Percentiles rank a stretch among this genome's conserved stretches.
phyloP scores from a whole-genome alignment of 2,888 invertebrate species.

The Elysia crispata region DNA sequence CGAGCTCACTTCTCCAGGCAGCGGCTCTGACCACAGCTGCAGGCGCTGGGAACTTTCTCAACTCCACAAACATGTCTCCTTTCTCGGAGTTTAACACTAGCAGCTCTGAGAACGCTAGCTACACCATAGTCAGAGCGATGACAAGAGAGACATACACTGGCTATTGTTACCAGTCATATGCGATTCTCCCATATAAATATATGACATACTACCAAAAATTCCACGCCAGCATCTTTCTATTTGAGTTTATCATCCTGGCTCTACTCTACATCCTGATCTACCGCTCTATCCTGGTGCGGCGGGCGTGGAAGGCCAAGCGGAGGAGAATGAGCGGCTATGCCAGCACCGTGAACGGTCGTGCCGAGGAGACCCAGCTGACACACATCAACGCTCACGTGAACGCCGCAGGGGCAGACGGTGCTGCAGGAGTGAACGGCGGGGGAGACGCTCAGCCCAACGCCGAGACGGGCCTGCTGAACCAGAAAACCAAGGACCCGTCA shows the following conservation, averaged over 20 bases:
- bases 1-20: too few species aligned
- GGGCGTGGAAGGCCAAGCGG: conserved; percentile 63
- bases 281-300: conserved; percentile 58
- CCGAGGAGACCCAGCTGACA: conserved; percentile 55
- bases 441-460: not conserved
- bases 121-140: not conserved
- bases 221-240: conserved; percentile 65
- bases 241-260: conserved; percentile 68
- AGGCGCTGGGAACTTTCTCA: not conserved
- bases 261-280: conserved; percentile 71
- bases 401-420: not conserved
- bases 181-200: conserved; percentile 55
- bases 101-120: too few species aligned
- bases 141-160: conserved; percentile 18
- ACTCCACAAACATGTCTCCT: conserved; percentile 11
- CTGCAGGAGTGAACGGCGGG: not conserved
- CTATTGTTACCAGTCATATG: conserved; percentile 54
- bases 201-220: conserved; percentile 59
- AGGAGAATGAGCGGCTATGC: conserved; percentile 58
- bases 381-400: conserved; percentile 44
- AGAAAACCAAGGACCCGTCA: conserved; percentile 21
- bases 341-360: conserved; percentile 47
- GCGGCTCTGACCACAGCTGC: not conserved
- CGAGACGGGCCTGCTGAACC: conserved; percentile 9
- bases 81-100: not conserved